A percentile compares a stretch with the other conserved stretches of the same genome.
Conservation (phyloP, 2,113 vertebrate species). For the Megatriorchis doriae region DNA sequence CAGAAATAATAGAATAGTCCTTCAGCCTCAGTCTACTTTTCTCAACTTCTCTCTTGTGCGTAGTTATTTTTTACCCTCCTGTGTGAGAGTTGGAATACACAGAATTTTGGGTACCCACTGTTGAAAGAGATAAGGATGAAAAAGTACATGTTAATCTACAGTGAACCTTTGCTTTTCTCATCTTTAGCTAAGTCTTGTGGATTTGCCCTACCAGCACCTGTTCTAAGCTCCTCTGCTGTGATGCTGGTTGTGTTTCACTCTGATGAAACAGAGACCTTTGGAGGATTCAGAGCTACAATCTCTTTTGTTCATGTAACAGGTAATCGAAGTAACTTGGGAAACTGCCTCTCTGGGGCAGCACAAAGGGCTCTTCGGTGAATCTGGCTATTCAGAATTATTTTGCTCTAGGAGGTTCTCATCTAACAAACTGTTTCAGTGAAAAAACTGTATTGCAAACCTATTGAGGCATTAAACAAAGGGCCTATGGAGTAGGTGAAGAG, state of each 20-base stretch:
- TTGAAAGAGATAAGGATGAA: not conserved
- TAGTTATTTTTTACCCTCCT: not conserved
- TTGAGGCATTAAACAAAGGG: not conserved
- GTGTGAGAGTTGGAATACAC: not conserved
- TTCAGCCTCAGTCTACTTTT: not conserved
- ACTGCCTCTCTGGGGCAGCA: not conserved
- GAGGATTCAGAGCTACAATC: conserved; percentile 74
- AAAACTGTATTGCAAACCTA: not conserved
- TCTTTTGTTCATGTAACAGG: conserved; percentile 76
- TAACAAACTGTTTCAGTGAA: not conserved
- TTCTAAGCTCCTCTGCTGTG: conserved; percentile 72
- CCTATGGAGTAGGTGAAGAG: not conserved
- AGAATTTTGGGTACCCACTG: not conserved
- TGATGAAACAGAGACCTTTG: conserved; percentile 68
- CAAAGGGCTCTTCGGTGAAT: not conserved
- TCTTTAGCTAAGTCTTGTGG: conserved; percentile 77
- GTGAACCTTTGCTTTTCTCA: not conserved
- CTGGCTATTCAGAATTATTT: not conserved
- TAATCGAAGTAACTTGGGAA: conserved; percentile 35
- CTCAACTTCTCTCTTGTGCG: not conserved
- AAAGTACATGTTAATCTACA: not conserved
- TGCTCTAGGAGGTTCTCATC: not conserved
- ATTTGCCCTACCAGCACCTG: conserved; percentile 58
- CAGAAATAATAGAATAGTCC: not conserved
- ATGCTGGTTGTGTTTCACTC: conserved; percentile 79